phyloP scores from a whole-genome alignment of 2,888 invertebrate species.

The Lasioglossum oenotherae region DNA sequence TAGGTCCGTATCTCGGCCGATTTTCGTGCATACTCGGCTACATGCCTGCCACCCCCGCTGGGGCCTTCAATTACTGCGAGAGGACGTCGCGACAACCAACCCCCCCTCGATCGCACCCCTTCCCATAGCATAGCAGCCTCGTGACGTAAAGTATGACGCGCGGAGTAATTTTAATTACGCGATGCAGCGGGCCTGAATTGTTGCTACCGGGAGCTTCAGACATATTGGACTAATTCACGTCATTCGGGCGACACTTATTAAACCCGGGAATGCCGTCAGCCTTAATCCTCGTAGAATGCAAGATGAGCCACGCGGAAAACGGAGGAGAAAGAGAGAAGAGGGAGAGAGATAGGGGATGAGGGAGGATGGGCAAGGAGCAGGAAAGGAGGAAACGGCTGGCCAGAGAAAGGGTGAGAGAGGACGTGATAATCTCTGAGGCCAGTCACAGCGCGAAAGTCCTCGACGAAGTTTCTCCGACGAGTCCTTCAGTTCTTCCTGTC shows the following conservation, averaged over 20 bases:
- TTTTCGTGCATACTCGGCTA: slow-evolving; percentile 22
- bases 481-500: slow-evolving; percentile 31
- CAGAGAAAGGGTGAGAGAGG: slow-evolving; percentile 24
- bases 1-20: slow-evolving; percentile 31
- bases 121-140: slow-evolving; percentile 40
- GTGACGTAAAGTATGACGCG: slow-evolving; percentile 79
- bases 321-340: neutral
- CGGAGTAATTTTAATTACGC: slow-evolving; percentile 81
- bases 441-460: slow-evolving; percentile 39
- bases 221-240: slow-evolving; percentile 82
- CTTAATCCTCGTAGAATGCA: slow-evolving; percentile 75
- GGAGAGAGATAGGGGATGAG: slow-evolving; percentile 6
- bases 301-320: slow-evolving; percentile 55
- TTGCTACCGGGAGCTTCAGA: slow-evolving; percentile 76
- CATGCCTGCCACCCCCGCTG: slow-evolving; percentile 25
- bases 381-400: neutral
- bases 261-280: slow-evolving; percentile 79
- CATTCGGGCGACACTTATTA: slow-evolving; percentile 82
- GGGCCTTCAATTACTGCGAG: slow-evolving; percentile 62
- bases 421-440: slow-evolving; percentile 56
- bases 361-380: slow-evolving; percentile 11
- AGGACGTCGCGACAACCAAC: slow-evolving; percentile 42
- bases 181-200: slow-evolving; percentile 78
- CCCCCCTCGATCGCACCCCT: slow-evolving; percentile 8
- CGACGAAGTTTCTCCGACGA: slow-evolving; percentile 27